Evolutionary conservation across 2,888 invertebrate genomes (phyloP).

Genomic region (Amphipoea oculea): DNA sequence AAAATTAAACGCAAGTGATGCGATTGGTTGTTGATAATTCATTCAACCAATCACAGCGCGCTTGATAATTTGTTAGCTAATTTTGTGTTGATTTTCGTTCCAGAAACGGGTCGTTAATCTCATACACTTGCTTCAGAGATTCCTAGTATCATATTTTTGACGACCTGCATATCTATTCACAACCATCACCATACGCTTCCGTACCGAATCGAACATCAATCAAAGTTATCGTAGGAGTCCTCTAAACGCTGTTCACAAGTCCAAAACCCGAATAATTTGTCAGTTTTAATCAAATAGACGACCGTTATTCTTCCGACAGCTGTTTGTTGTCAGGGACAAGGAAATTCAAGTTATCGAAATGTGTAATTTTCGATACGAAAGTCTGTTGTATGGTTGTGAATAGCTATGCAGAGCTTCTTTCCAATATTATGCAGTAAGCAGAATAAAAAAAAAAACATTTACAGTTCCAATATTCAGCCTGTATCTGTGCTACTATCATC

Average conservation of each 20-base stretch:
- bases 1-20: background rate
- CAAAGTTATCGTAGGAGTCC: no score
- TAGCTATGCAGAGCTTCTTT: background rate
- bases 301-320: no score
- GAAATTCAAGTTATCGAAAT: background rate
- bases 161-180: background rate
- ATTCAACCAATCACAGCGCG: background rate
- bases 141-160: background rate
- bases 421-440: slow-evolving; percentile 4
- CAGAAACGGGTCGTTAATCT: background rate
- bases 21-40: background rate
- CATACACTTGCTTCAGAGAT: background rate
- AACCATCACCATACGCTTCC: background rate
- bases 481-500: slow-evolving; percentile 92
- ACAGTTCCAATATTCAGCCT: slow-evolving; percentile 75
- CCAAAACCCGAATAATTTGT: no score
- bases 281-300: no score
- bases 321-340: no score
- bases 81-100: background rate
- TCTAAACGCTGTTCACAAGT: no score
- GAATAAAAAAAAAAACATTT: background rate
- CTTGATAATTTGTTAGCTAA: background rate
- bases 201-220: no score
- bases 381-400: background rate
- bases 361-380: background rate